Percentiles rank a stretch among this genome's conserved stretches.
These are phyloP conservation scores for Ophioderma brevispina DNA, from an alignment of 35 echinoderm and acorn worm genomes.

Conservation along the genomic window DNA sequence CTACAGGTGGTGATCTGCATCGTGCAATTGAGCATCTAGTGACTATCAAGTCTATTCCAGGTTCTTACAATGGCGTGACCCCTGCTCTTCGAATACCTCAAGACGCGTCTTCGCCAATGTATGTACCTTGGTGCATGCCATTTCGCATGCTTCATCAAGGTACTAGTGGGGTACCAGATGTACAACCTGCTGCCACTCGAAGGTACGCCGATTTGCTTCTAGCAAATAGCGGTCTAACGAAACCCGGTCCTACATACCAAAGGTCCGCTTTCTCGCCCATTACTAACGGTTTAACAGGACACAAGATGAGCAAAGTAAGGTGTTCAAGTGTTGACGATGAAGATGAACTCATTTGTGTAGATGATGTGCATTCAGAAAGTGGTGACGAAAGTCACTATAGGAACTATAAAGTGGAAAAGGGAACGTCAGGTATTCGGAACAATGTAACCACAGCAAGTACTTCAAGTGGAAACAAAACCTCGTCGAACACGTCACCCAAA, in stretches of 20 bases:
- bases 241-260: neutral
- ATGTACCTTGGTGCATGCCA: neutral
- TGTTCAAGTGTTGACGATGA: neutral
- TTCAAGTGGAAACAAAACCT: neutral
- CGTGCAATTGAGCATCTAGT: slow-evolving; percentile 22
- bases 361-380: neutral
- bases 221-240: neutral
- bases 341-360: neutral
- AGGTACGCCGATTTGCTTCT: neutral
- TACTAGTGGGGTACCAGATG: neutral
- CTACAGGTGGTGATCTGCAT: slow-evolving; percentile 1
- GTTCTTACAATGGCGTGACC: neutral
- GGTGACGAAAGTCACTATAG: neutral
- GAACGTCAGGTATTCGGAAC: neutral
- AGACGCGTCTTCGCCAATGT: slow-evolving; percentile 8
- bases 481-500: neutral
- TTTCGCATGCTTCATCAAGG: neutral
- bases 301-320: neutral
- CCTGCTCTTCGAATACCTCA: neutral
- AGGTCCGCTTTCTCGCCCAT: neutral
- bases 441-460: neutral
- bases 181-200: neutral
- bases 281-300: neutral
- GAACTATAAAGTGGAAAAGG: neutral
- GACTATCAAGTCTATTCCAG: neutral